Percentiles rank a stretch among this genome's conserved stretches.
phyloP scores from a whole-genome alignment of 1,140 invertebrate species.

The Hylaeus anthracinus region DNA sequence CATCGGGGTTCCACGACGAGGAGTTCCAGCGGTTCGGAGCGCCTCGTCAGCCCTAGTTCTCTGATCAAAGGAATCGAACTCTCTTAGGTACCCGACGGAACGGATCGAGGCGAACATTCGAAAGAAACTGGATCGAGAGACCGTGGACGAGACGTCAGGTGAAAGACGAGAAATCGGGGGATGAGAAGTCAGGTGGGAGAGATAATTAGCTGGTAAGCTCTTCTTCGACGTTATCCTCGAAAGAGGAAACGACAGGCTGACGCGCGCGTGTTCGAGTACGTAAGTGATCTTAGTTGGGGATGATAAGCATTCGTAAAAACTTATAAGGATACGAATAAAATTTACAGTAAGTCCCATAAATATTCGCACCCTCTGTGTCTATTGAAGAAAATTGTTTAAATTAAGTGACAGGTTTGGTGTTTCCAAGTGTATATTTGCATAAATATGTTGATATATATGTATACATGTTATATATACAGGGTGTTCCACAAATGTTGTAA shows the following conservation, averaged over 20 bases:
- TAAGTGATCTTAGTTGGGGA: too few species aligned
- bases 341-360: too few species aligned
- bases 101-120: conserved; percentile 3
- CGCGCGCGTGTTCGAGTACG: not conserved
- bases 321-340: too few species aligned
- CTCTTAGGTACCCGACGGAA: conserved; percentile 10
- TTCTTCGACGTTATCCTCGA: not conserved
- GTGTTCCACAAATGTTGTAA: too few species aligned
- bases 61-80: conserved; percentile 55
- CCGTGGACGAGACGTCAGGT: not conserved
- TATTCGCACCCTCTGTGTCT: too few species aligned
- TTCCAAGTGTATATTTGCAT: too few species aligned
- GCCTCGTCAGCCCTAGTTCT: conserved; percentile 13
- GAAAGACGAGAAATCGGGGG: not conserved
- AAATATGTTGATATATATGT: too few species aligned
- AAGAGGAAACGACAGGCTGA: conserved; percentile 12
- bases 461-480: too few species aligned
- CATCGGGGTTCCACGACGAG: not conserved
- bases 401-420: too few species aligned
- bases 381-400: too few species aligned
- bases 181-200: conserved; percentile 31
- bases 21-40: not conserved
- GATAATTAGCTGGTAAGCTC: conserved; percentile 49
- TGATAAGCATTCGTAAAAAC: too few species aligned
- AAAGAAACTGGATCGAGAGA: conserved; percentile 38